Conservation (phyloP, 2,888 invertebrate species). For the Eilema griseolum region DNA sequence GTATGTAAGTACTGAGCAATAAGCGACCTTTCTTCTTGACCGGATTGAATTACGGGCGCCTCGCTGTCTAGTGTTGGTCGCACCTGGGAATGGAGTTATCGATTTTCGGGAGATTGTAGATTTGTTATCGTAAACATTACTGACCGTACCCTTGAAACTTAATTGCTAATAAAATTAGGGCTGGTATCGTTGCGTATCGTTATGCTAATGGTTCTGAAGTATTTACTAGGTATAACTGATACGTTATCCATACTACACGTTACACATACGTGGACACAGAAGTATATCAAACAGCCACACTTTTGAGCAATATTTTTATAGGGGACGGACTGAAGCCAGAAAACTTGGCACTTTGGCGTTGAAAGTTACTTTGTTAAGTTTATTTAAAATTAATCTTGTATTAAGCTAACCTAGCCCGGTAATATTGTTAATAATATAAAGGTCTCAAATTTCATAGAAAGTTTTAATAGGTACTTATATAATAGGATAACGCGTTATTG, state of each 20-base stretch:
- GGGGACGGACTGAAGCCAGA: background rate
- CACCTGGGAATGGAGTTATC: constrained; percentile 40
- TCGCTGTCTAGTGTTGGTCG: constrained; percentile 73
- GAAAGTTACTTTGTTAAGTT: background rate
- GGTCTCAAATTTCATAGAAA: background rate
- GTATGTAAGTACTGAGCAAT: constrained; percentile 70
- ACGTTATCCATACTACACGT: background rate
- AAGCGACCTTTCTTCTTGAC: constrained; percentile 72
- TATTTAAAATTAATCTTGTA: background rate
- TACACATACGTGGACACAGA: background rate
- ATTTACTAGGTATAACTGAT: background rate
- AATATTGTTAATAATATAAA: background rate
- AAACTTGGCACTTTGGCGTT: background rate
- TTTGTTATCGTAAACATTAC: constrained; percentile 46
- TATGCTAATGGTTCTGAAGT: background rate
- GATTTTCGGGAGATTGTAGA: constrained; percentile 48
- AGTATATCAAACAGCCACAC: background rate
- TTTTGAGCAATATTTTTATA: background rate
- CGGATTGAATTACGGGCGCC: constrained; percentile 75
- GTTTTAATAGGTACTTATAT: background rate
- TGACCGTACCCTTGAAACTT: background rate
- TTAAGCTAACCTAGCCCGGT: background rate
- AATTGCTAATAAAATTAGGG: background rate
- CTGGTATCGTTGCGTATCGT: background rate
- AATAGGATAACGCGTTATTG: background rate